Evolutionary conservation across 2,113 vertebrate genomes (phyloP).

Genomic region (Chloroceryle aenea): DNA sequence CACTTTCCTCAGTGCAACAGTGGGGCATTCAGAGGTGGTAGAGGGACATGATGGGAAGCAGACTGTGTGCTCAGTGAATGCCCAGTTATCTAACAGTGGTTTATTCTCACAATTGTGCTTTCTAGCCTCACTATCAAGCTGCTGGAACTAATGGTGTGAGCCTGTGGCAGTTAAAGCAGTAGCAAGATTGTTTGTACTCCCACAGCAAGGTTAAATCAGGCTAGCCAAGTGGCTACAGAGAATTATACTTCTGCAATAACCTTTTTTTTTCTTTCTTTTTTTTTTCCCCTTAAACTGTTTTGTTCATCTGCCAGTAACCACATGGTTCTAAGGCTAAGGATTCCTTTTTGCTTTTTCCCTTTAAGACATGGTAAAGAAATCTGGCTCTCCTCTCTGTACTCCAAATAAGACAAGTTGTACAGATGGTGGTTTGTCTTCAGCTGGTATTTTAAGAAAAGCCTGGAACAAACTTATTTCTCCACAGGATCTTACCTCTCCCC

Average conservation of each 20-base stretch:
- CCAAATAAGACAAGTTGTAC: conserved; percentile 49
- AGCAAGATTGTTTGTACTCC: conserved; percentile 19
- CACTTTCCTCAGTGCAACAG: neutral
- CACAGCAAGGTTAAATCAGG: conserved; percentile 42
- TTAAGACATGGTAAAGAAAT: conserved; percentile 56
- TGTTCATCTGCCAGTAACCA: conserved; percentile 64
- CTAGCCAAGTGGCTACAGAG: conserved; percentile 39
- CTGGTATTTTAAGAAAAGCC: conserved; percentile 64
- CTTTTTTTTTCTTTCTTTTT: neutral
- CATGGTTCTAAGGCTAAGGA: conserved; percentile 24
- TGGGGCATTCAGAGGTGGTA: neutral
- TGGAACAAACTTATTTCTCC: conserved; percentile 35
- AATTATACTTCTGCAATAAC: conserved; percentile 33
- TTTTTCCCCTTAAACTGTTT: conserved; percentile 2
- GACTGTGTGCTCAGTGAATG: neutral
- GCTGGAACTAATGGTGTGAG: conserved; percentile 9
- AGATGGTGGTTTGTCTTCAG: conserved; percentile 62
- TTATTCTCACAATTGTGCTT: neutral
- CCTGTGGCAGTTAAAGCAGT: conserved; percentile 44
- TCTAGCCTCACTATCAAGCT: conserved; percentile 14
- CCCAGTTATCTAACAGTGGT: neutral
- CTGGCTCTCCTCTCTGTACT: conserved; percentile 32
- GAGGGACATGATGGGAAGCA: neutral
- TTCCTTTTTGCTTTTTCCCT: conserved; percentile 50
- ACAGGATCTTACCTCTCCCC: conserved; percentile 45